Evolutionary conservation across 2,113 vertebrate genomes (phyloP).

Genomic region (Speoplatyrhinus poulsoni): DNA sequence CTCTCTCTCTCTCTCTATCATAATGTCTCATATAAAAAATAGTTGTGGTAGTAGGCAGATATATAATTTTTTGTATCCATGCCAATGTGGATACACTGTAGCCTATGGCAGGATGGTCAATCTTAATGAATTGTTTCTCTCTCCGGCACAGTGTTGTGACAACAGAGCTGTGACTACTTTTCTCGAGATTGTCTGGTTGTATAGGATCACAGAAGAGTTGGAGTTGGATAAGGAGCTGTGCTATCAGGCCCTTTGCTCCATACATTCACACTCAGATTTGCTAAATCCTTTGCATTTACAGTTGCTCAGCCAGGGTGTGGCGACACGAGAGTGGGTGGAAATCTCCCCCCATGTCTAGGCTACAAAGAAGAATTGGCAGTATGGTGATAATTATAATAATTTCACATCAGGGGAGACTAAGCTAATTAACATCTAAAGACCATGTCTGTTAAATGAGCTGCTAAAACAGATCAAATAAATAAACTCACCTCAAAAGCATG

Average conservation of each 20-base stretch:
- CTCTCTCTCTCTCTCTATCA: too few relatives aligned
- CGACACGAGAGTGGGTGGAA: constrained; percentile 25
- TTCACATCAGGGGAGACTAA: constrained; percentile 51
- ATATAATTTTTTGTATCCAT: too few relatives aligned
- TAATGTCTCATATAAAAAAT: too few relatives aligned
- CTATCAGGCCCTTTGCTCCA: constrained; percentile 8
- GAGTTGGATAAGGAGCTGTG: neutral
- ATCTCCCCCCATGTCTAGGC: constrained; percentile 22
- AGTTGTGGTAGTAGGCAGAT: too few relatives aligned
- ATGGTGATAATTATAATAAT: constrained; percentile 74
- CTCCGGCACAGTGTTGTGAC: neutral
- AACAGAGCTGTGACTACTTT: neutral
- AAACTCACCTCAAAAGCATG: constrained; percentile 18
- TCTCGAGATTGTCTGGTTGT: neutral
- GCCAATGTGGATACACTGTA: neutral
- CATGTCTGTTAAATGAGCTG: constrained; percentile 63
- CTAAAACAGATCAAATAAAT: constrained; percentile 60
- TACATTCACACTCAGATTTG: constrained; percentile 2
- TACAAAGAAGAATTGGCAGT: constrained; percentile 50
- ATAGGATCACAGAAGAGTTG: constrained; percentile 4
- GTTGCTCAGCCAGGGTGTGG: constrained; percentile 16
- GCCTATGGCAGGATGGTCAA: neutral
- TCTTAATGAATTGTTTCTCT: neutral
- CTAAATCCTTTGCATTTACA: constrained; percentile 13
- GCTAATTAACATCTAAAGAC: constrained; percentile 64